These are phyloP conservation scores for Crotalus tigris DNA, from an alignment of 2,113 vertebrate species.

Conservation along the genomic window DNA sequence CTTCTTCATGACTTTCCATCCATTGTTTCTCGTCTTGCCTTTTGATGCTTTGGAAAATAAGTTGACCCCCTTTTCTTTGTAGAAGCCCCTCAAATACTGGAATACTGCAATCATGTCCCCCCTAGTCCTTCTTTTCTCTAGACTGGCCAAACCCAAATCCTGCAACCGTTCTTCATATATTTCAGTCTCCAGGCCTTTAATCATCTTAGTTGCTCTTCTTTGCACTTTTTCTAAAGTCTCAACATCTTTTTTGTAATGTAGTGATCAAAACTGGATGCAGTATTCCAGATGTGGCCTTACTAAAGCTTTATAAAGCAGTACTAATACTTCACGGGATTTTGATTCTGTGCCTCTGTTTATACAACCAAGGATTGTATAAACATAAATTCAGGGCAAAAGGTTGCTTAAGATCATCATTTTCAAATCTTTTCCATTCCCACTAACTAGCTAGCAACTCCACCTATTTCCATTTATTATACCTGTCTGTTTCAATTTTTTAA, in stretches of 20 bases:
- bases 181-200: neutral
- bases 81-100: neutral
- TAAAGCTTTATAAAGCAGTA: neutral
- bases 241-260: neutral
- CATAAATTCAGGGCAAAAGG: neutral
- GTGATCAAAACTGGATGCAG: neutral
- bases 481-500: neutral
- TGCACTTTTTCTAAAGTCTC: neutral
- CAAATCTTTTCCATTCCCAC: neutral
- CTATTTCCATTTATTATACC: neutral
- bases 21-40: neutral
- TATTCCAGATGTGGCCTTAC: neutral
- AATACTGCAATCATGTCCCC: neutral
- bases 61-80: neutral
- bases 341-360: neutral
- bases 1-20: neutral
- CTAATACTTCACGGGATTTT: neutral
- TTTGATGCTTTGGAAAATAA: neutral
- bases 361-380: neutral
- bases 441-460: neutral
- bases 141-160: neutral
- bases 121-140: neutral
- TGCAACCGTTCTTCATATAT: neutral
- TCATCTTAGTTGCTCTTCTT: neutral
- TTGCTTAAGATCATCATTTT: neutral